phyloP scores from a whole-genome alignment of 2,797 vertebrate genomes.

The Thamnophis elegans region DNA sequence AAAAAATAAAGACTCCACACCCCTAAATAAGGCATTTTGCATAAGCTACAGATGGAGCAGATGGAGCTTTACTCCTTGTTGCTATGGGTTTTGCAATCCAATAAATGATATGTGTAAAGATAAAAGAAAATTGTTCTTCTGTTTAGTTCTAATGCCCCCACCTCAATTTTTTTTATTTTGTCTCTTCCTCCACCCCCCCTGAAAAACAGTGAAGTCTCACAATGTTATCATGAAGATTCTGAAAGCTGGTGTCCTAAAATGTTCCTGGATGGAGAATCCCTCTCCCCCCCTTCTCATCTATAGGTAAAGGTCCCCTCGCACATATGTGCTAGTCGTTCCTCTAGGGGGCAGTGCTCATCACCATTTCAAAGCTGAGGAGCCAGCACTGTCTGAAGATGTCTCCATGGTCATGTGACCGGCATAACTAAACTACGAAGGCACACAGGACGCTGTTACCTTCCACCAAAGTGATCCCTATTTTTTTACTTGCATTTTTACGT shows the following conservation, averaged over 20 bases:
- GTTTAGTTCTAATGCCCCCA: neutral
- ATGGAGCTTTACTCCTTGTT: neutral
- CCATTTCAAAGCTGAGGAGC: no score
- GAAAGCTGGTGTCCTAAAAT: neutral
- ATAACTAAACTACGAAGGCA: no score
- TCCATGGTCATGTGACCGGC: no score
- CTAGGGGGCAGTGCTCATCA: no score
- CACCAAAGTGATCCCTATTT: no score
- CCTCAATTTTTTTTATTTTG: neutral
- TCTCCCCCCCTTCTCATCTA: no score
- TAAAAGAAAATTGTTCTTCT: neutral
- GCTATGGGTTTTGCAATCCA: neutral
- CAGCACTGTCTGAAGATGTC: no score
- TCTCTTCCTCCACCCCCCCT: neutral
- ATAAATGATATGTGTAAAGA: neutral
- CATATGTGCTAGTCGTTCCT: no score
- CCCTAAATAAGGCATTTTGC: neutral
- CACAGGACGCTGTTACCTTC: no score
- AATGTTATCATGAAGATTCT: neutral
- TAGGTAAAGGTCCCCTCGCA: no score
- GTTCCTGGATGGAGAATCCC: neutral
- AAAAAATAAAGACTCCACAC: neutral
- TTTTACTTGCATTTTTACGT: no score
- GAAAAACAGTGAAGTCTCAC: neutral
- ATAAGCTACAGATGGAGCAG: neutral